Evolutionary conservation across 2,888 invertebrate genomes (phyloP), one percentile per base, ranked within the genome.

Genomic region (Metacarcinus magister): DNA sequence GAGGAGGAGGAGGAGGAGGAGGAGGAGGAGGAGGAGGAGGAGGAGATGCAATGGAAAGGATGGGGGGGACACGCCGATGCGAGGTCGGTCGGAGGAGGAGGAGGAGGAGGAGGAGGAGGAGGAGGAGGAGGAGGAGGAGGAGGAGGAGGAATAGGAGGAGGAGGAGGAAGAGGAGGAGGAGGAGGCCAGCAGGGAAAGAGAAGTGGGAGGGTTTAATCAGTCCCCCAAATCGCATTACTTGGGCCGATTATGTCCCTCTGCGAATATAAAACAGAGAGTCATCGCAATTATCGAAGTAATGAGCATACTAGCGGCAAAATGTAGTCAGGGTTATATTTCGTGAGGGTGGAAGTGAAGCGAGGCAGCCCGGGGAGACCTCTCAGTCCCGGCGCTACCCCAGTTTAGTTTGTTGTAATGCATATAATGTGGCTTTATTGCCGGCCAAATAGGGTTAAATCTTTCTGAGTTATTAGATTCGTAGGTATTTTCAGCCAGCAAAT

Each of bases 201-300:
- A 89, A 93, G 67, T 94, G 48, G 92, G 75, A 94, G 96, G 94
- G 96, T 94, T 96, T 96, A 96, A 96, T 96, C 96, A 96, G 94
- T 32, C 96, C 91, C 94, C 92, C 82, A 94, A 96, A 96, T 96
- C 96, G 96, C 96, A 96, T 96, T 96, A 96, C 94, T 96, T 94
- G 96, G 91, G 44, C 94, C 94, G 96, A 96, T 96, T 96, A 96
- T 96, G 91, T 96, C 96, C 96, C 96, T 94, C 94, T 96, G 96
- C 96, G 96, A 94, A 96, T 96, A 96, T 96, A 96, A 96, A 96
- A 96, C 96, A 96, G 94, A 94, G 95, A 96, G 96, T 96, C 96
- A 96, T 96, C 96, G 96, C 96, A 94, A 96, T 96, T 96, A 96
- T 94, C 91, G 87, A 94, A 96, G 96, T 96, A 96, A 96, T 96